Evolutionary conservation across 2,888 invertebrate species (phyloP).

Genomic region (Coelinius sp.): DNA sequence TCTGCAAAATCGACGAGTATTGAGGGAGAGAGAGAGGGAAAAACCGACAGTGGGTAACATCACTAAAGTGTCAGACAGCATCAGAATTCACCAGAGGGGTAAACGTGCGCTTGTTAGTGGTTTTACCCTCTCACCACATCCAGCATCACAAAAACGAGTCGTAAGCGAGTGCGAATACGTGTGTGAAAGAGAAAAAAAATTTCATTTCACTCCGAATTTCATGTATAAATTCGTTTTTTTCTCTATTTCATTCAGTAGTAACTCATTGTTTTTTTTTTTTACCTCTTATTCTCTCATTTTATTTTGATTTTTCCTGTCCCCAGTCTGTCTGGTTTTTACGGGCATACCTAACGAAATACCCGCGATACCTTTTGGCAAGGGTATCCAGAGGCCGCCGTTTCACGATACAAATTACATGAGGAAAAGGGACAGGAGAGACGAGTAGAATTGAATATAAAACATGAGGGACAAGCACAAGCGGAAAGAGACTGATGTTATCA

Average conservation of each 20-base stretch:
- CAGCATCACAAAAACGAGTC: constrained; percentile 60
- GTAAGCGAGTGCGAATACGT: constrained; percentile 52
- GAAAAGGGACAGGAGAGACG: constrained; percentile 56
- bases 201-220: constrained; percentile 41
- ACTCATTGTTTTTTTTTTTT: not conserved
- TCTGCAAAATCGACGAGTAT: constrained; percentile 29
- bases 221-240: constrained; percentile 34
- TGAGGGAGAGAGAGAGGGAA: not conserved
- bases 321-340: constrained; percentile 49
- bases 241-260: constrained; percentile 15
- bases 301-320: constrained; percentile 47
- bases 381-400: constrained; percentile 54
- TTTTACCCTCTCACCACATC: constrained; percentile 53
- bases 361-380: constrained; percentile 48
- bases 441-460: constrained; percentile 37
- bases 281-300: constrained; percentile 48
- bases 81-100: constrained; percentile 69
- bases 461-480: constrained; percentile 40
- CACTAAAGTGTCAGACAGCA: constrained; percentile 70
- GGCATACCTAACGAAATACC: constrained; percentile 41
- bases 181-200: constrained; percentile 42
- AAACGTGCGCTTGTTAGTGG: constrained; percentile 68
- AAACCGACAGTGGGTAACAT: constrained; percentile 63
- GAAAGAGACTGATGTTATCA: constrained; percentile 65
- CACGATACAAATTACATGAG: constrained; percentile 70